Conservation (phyloP, 2,888 invertebrate genomes). For the Brenthis ino region DNA sequence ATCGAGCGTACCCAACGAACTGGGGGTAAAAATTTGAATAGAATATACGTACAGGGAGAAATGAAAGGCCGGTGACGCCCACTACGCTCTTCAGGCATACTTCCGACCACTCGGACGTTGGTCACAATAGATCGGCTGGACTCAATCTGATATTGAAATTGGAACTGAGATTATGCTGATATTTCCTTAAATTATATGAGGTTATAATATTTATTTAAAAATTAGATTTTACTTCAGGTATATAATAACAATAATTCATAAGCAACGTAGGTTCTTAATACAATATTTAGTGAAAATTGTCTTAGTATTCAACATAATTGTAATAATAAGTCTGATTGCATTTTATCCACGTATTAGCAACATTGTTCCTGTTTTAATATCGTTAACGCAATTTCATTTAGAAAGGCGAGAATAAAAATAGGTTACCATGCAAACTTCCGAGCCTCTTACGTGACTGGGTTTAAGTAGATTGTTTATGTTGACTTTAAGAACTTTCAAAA, state of each 20-base stretch:
- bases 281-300: too few relatives aligned
- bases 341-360: constrained; percentile 33
- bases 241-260: neutral
- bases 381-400: constrained; percentile 42
- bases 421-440: constrained; percentile 41
- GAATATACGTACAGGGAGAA: constrained; percentile 62
- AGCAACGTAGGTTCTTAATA: too few relatives aligned
- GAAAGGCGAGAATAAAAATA: constrained; percentile 42
- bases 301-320: neutral
- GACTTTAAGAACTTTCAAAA: constrained; percentile 54
- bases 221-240: neutral
- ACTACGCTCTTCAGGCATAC: constrained; percentile 59
- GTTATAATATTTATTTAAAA: neutral
- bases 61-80: constrained; percentile 60
- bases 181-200: constrained; percentile 42
- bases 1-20: constrained; percentile 63
- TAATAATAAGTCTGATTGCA: constrained; percentile 12
- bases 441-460: constrained; percentile 43
- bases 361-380: constrained; percentile 36
- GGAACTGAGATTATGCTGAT: constrained; percentile 59
- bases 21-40: constrained; percentile 81
- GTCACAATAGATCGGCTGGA: constrained; percentile 67
- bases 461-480: constrained; percentile 47
- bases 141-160: constrained; percentile 76
- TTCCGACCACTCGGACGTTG: constrained; percentile 71